Base-by-base conservation (phyloP, 2,797 vertebrate genomes). In the Oceanodroma leucorhoa region DNA sequence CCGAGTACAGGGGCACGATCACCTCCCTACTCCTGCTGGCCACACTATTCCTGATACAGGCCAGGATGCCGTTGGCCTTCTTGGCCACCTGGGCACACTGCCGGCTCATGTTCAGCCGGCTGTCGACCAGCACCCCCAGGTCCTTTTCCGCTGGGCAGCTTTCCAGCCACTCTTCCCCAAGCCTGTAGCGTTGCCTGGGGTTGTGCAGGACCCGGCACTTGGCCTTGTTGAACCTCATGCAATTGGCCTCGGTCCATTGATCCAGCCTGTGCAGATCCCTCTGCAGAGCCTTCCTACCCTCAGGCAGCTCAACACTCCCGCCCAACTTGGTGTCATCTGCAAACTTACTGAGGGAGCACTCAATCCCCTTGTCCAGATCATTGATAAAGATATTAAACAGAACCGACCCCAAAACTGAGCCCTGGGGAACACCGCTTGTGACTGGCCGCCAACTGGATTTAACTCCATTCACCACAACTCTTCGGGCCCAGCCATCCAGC, bases 241-340 rank as follows among this genome's bases (percentile, higher is more conserved):
- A n/a, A 1, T 22, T 55, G 32, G 21, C 21, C 54, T n/a, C 3
- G 0, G 54, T 20, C 20, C 54, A n/a, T 55, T 2, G 21, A 55
- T 55, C 9, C 32, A n/a, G 54, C 54, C 32, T 34, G 32, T 14
- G 21, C 54, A n/a, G 54, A 1, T 55, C 54, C 21, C 32, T 22
- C 32, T 55, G 54, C 1, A 55, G 54, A n/a, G 13, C 54, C 32
- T n/a, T 22, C 32, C 21, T 14, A 10, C 21, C 21, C 54, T 55
- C 32, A 2, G n/a, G 54, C 32, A 55, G 32, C n/a, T n/a, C 54
- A 22, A 55, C 21, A 10, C 32, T n/a, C 12, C 53, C 2, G 6
- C 9, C 32, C 54, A n/a, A 6, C 9, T n/a, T 55, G 32, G 32
- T 34, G 32, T 55, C 1, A 6, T 7, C 54, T 23, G 54, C 54